phyloP scores from a whole-genome alignment of 2,888 invertebrate genomes.

The Dascillus cervinus region DNA sequence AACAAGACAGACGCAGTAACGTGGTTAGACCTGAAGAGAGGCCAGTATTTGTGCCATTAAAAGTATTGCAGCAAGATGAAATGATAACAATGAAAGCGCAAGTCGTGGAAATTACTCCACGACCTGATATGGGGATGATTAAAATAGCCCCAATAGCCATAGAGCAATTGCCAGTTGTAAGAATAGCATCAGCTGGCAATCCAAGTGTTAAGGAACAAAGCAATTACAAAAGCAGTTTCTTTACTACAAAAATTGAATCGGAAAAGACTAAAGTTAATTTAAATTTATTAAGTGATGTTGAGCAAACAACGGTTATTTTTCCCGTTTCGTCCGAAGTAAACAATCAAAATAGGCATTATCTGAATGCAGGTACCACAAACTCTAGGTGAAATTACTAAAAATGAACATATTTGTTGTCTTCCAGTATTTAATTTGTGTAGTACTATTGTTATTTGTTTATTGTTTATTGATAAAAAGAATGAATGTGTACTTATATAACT shows the following conservation, averaged over 20 bases:
- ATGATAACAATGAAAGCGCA: slow-evolving; percentile 34
- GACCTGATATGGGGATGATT: slow-evolving; percentile 28
- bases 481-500: too few species aligned
- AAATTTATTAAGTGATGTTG: background rate
- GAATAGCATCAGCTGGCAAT: too few species aligned
- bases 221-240: background rate
- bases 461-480: background rate
- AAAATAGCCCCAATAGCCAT: slow-evolving; percentile 37
- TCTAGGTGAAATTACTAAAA: background rate
- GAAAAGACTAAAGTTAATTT: background rate
- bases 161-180: slow-evolving; percentile 4
- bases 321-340: slow-evolving; percentile 1
- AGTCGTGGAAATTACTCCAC: slow-evolving; percentile 37
- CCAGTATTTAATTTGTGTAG: slow-evolving; percentile 4
- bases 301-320: slow-evolving; percentile 6
- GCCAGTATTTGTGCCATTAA: slow-evolving; percentile 22
- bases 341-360: too few species aligned
- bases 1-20: slow-evolving; percentile 17
- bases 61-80: slow-evolving; percentile 28
- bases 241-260: background rate
- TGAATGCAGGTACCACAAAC: too few species aligned
- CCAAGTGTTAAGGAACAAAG: background rate
- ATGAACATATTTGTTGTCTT: slow-evolving; percentile 1
- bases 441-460: slow-evolving; percentile 1
- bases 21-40: slow-evolving; percentile 3